Conservation (phyloP, 2,113 vertebrate species). For the Candoia aspera region DNA sequence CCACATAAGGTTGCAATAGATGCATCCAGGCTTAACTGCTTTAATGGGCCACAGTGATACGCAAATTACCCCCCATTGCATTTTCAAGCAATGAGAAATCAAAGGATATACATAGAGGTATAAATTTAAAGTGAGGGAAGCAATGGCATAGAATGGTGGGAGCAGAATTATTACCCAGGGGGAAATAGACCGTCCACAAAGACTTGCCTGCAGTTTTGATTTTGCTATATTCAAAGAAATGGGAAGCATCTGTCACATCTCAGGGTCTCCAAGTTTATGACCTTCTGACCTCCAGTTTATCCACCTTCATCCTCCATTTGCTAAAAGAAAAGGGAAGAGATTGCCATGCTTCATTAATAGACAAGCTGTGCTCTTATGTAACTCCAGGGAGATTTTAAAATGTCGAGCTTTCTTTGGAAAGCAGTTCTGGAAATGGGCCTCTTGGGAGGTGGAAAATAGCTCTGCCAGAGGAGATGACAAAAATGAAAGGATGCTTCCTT, state of each 20-base stretch:
- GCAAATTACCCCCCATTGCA: background rate
- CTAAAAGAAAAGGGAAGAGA: constrained; percentile 51
- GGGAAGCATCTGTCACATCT: constrained; percentile 20
- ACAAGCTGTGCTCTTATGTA: accelerated
- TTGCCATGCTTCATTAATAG: constrained; percentile 45
- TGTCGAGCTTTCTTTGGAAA: constrained; percentile 46
- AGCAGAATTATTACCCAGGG: accelerated
- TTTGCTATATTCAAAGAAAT: constrained; percentile 26
- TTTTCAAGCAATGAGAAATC: background rate
- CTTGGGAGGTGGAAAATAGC: background rate
- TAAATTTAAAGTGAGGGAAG: background rate
- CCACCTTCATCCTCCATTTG: constrained; percentile 45
- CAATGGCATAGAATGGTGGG: background rate
- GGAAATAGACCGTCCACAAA: background rate
- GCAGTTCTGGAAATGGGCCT: constrained; percentile 27
- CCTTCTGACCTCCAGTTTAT: constrained; percentile 42
- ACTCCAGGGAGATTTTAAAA: constrained; percentile 41
- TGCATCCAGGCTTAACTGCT: background rate
- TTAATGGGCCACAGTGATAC: background rate
- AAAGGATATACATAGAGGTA: background rate
- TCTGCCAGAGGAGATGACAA: constrained; percentile 25
- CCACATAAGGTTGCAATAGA: background rate
- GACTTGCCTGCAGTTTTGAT: constrained; percentile 1
- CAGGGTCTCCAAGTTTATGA: constrained; percentile 17
- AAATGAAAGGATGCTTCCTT: background rate